phyloP scores from a whole-genome alignment of 2,888 invertebrate genomes.

The Apamea crenata region DNA sequence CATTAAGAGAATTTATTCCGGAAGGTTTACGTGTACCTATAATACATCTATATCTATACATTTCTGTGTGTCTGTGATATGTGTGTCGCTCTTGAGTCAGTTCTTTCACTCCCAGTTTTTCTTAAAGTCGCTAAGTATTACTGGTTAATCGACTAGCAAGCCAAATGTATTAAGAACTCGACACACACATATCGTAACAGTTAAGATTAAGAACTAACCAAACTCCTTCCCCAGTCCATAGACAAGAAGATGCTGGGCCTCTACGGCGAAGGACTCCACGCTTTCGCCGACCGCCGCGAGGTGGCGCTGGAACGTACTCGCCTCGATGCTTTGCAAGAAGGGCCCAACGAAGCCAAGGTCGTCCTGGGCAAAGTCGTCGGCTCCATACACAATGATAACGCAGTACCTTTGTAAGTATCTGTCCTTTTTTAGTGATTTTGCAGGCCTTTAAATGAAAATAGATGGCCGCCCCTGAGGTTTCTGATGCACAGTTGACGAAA shows the following conservation, averaged over 20 bases:
- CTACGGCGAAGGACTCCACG: slow-evolving; percentile 87
- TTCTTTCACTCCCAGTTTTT: not conserved
- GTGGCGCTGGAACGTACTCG: slow-evolving; percentile 77
- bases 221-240: slow-evolving; percentile 87
- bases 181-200: not conserved
- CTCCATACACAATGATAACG: slow-evolving; percentile 93
- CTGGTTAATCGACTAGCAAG: not conserved
- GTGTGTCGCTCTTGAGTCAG: too few species aligned
- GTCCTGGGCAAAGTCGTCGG: slow-evolving; percentile 95
- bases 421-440: not conserved
- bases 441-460: slow-evolving; percentile 2
- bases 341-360: slow-evolving; percentile 92
- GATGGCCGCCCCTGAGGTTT: slow-evolving; percentile 6
- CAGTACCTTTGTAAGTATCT: slow-evolving; percentile 94
- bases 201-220: not conserved
- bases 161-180: not conserved
- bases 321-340: slow-evolving; percentile 90
- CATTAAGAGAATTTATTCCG: too few species aligned
- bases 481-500: not conserved
- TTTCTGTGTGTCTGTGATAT: too few species aligned
- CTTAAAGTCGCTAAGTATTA: not conserved
- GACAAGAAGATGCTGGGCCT: slow-evolving; percentile 93
- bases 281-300: slow-evolving; percentile 72
- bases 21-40: too few species aligned
- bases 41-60: too few species aligned